phyloP scores from a whole-genome alignment of 2,888 invertebrate species.

The Bruchidius siliquastri region DNA sequence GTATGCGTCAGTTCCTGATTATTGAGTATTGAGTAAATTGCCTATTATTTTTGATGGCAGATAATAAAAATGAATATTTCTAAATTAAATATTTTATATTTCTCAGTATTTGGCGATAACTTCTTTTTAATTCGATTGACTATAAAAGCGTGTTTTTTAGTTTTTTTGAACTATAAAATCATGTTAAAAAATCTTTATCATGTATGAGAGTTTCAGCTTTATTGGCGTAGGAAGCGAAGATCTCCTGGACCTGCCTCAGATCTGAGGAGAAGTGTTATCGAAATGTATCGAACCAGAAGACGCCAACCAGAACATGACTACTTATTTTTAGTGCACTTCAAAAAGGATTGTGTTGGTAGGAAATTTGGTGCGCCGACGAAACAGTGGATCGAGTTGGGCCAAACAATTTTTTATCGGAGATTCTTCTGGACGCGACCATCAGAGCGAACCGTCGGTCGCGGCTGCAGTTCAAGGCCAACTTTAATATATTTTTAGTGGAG shows the following conservation, averaged over 20 bases:
- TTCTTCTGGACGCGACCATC: neutral
- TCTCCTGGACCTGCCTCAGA: neutral
- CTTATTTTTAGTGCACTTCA: neutral
- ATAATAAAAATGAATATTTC: no score
- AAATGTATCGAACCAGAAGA: neutral
- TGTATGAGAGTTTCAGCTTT: no score
- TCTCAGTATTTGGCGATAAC: no score
- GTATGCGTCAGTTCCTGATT: no score
- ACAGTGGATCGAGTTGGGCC: neutral
- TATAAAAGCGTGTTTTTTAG: no score
- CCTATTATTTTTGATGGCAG: no score
- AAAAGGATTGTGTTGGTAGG: neutral
- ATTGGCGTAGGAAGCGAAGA: no score
- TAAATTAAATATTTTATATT: no score
- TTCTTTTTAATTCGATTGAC: no score
- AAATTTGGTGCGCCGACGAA: neutral
- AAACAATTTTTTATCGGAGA: neutral
- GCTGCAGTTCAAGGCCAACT: neutral
- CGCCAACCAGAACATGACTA: neutral
- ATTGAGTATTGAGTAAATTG: no score
- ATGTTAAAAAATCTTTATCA: no score
- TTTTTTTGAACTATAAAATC: no score
- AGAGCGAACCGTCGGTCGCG: neutral
- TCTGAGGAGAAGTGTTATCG: neutral
- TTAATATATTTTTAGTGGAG: neutral